Evolutionary conservation across 2,888 invertebrate genomes (phyloP).

Genomic region (Ischnura elegans): DNA sequence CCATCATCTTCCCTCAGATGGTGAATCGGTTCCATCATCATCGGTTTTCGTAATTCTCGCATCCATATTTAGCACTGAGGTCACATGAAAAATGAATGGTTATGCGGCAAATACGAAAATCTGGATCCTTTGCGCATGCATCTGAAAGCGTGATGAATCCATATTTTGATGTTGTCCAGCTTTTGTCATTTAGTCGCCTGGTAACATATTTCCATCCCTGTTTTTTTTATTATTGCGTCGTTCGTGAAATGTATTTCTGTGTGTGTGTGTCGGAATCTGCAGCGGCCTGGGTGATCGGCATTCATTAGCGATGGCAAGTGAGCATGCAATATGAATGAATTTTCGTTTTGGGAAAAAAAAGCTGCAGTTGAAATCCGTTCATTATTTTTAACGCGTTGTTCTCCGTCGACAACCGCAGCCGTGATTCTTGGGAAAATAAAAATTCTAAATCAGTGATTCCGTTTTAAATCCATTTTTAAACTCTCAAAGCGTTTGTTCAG

Average conservation of each 20-base stretch:
- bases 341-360: not conserved
- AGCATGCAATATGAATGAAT: constrained; percentile 20
- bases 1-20: too few species aligned
- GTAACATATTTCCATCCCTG: not conserved
- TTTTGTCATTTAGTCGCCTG: not conserved
- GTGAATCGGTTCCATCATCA: too few species aligned
- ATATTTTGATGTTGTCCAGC: not conserved
- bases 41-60: too few species aligned
- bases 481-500: not conserved
- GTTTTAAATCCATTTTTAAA: not conserved
- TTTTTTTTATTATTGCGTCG: not conserved
- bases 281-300: not conserved
- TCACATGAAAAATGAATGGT: too few species aligned
- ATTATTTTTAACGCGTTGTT: not conserved
- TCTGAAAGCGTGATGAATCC: not conserved
- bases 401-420: not conserved
- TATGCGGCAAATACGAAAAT: not conserved
- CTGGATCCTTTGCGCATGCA: not conserved
- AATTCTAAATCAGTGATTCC: not conserved
- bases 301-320: constrained; percentile 14
- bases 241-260: not conserved
- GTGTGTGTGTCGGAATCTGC: not conserved
- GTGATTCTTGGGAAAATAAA: constrained; percentile 21
- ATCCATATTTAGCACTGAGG: too few species aligned
- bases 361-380: constrained; percentile 33